phyloP scores from a whole-genome alignment of 2,797 vertebrate species.

The Lacerta bilineata region DNA sequence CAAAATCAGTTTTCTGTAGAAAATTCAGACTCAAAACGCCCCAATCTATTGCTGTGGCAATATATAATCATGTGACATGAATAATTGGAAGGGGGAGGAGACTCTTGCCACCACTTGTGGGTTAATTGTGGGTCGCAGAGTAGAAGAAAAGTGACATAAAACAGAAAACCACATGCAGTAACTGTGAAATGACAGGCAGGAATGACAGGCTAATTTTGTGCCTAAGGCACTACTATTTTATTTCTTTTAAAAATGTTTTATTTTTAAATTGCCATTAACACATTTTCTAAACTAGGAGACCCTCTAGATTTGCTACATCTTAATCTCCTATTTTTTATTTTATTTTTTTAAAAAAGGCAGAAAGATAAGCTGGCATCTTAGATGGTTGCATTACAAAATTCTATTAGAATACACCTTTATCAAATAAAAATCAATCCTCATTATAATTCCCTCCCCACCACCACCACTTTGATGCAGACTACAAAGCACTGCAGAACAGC shows the following conservation, averaged over 20 bases:
- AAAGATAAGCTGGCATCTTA: not conserved
- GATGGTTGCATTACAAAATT: conserved; percentile 18
- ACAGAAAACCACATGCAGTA: not conserved
- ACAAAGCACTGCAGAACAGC: conserved; percentile 65
- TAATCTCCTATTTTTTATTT: not conserved
- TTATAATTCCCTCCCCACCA: conserved; percentile 47
- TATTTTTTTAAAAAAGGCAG: too few relatives aligned
- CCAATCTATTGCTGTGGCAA: too few relatives aligned
- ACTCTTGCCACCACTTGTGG: not conserved
- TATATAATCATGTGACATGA: not conserved
- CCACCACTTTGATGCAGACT: conserved; percentile 56
- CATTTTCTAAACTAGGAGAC: not conserved
- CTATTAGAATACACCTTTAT: conserved; percentile 49
- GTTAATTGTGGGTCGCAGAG: not conserved
- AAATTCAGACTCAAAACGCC: too few relatives aligned
- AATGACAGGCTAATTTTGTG: not conserved
- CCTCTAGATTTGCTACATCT: not conserved
- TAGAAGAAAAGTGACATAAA: not conserved
- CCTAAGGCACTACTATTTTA: not conserved
- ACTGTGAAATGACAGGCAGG: not conserved
- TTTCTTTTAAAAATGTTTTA: not conserved
- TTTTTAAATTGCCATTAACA: not conserved
- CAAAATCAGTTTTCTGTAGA: too few relatives aligned
- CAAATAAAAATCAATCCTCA: conserved; percentile 62
- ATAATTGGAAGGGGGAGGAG: not conserved